Conservation (phyloP, 2,113 vertebrate genomes). For the Megatriorchis doriae region DNA sequence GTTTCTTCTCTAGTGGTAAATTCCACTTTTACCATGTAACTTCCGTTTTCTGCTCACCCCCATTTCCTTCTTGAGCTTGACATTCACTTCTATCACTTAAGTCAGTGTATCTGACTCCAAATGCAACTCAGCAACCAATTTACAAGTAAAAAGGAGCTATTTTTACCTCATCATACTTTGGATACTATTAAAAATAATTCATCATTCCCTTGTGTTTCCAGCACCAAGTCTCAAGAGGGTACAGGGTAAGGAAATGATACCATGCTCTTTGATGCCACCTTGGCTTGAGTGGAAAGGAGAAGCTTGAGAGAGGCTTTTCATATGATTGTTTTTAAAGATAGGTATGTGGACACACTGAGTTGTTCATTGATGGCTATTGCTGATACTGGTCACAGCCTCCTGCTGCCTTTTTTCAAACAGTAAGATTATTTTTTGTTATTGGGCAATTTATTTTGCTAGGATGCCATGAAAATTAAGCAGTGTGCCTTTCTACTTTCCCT, state of each 20-base stretch:
- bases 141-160: not conserved
- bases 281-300: not conserved
- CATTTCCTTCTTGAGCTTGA: not conserved
- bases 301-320: not conserved
- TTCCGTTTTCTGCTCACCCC: not conserved
- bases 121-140: not conserved
- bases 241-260: not conserved
- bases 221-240: not conserved
- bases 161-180: not conserved
- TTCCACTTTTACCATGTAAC: not conserved
- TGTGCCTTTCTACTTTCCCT: not conserved
- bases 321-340: not conserved
- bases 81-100: not conserved
- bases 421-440: not conserved
- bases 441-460: not conserved
- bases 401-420: not conserved
- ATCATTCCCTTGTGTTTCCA: not conserved
- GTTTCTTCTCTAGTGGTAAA: not conserved
- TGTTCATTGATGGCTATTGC: not conserved
- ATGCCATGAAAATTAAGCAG: not conserved
- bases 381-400: not conserved
- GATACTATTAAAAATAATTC: not conserved
- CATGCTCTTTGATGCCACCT: not conserved
- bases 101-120: not conserved
- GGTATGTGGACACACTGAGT: not conserved